Evolutionary conservation across 1,140 invertebrate genomes (phyloP).

Genomic region (Drosophila repletoides): DNA sequence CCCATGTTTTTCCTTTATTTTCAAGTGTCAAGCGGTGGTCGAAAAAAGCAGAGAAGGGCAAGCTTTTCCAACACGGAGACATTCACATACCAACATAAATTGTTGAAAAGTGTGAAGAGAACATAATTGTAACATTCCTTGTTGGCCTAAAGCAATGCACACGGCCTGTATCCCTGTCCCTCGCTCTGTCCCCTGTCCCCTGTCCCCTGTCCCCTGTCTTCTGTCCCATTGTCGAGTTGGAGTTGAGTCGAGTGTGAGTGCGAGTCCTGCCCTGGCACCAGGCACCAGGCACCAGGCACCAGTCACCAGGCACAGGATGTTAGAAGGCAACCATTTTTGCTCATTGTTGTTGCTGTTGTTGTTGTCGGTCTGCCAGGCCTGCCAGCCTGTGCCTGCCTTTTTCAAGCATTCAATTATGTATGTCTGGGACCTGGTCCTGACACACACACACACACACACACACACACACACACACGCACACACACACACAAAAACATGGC

Average conservation of each 20-base stretch:
- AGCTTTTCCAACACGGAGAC: constrained; percentile 34
- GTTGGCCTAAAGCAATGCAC: constrained; percentile 79
- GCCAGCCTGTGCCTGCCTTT: constrained; percentile 64
- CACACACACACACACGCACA: constrained; percentile 3
- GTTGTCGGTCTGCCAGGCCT: constrained; percentile 33
- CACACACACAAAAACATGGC: constrained; percentile 61
- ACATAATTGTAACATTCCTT: constrained; percentile 81
- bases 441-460: constrained; percentile 58
- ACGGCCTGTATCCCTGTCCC: constrained; percentile 27
- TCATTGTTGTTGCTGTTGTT: constrained; percentile 25
- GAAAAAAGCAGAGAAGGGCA: background rate
- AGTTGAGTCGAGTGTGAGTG: too few relatives aligned
- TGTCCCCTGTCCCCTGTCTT: too few relatives aligned
- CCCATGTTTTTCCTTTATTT: constrained; percentile 42
- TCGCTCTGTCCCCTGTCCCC: too few relatives aligned
- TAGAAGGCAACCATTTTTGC: constrained; percentile 49
- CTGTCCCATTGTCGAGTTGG: constrained; percentile 18
- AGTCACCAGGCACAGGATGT: constrained; percentile 58
- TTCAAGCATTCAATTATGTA: constrained; percentile 81
- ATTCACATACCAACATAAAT: constrained; percentile 80
- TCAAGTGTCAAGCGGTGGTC: constrained; percentile 68
- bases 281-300: constrained; percentile 8
- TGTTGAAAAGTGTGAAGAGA: constrained; percentile 80
- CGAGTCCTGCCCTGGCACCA: constrained; percentile 16
- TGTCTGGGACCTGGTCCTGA: constrained; percentile 75